Base-by-base conservation (phyloP, 2,113 vertebrate species). In the Oreocharis arfaki region DNA sequence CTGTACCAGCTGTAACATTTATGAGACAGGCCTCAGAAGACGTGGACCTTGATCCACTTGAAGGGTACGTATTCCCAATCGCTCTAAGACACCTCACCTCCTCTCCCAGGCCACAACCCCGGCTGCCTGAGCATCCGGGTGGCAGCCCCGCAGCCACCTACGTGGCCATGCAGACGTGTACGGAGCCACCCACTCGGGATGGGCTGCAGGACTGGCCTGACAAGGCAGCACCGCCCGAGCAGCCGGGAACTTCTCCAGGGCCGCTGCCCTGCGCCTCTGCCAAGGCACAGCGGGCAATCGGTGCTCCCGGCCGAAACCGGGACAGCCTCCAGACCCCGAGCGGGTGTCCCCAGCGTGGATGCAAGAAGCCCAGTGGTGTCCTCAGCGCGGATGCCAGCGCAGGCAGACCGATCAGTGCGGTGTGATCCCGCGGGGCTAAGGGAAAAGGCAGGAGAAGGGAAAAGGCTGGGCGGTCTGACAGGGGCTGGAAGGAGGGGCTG, bases 311-410 rank as follows among this genome's bases (percentile, higher is more conserved):
- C 44, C 9, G 0, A 7, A 13, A 20, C 26, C 0, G 28, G 20
- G 15, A 5, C 75, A 35, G 46, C 60, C 19, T 9, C 33, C 61
- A 10, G 32, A 26, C 3, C 44, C 6, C 30, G 3, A 5, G 24
- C 0, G 12, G 8, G 44, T 35, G 30, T 55, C n/a, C 41, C 44
- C 7, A 32, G 0, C 6, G 47, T 0, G 33, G 32, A 23, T 10
- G 4, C 12, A 28, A 44, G 56, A 44, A 6, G 32, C 37, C 32
- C 57, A 7, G 0, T 0, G 42, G 42, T 20, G 59, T 47, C 41
- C 39, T 26, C 46, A 12, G 7, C 7, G 22, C 2, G 26, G 44
- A 6, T 6, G 39, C 8, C 39, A 30, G 22, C 0, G 0, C n/a
- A 14, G 65, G 35, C 30, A 52, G 57, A 41, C 4, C 60, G 47